phyloP scores from a whole-genome alignment of 1,140 invertebrate species.

The Trachymyrmex septentrionalis region DNA sequence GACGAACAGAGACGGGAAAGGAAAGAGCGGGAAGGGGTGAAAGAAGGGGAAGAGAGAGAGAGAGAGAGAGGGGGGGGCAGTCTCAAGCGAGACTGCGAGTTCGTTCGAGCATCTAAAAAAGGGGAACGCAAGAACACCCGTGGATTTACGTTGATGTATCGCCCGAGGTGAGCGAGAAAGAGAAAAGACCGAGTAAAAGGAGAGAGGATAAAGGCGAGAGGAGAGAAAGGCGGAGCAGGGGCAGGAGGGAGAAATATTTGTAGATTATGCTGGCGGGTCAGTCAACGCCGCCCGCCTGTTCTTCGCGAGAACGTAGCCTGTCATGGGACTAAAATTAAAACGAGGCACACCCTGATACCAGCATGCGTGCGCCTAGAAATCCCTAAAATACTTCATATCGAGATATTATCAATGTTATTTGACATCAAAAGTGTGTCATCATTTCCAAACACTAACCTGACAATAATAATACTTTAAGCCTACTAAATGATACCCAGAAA shows the following conservation, averaged over 20 bases:
- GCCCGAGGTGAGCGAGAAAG: conserved; percentile 61
- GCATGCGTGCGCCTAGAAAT: conserved; percentile 24
- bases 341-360: conserved; percentile 73
- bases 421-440: neutral
- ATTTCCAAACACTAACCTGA: neutral
- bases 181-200: conserved; percentile 37
- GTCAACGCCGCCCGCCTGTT: conserved; percentile 81
- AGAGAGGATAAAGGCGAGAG: conserved; percentile 8
- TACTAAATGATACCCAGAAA: neutral
- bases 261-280: conserved; percentile 82
- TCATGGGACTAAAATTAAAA: conserved; percentile 85
- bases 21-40: neutral
- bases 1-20: neutral
- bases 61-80: too few species aligned
- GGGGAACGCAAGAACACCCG: conserved; percentile 67
- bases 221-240: conserved; percentile 17
- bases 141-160: conserved; percentile 81
- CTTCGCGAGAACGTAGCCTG: conserved; percentile 71
- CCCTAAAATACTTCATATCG: neutral
- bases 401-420: neutral
- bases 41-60: conserved; percentile 16
- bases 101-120: conserved; percentile 54
- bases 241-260: conserved; percentile 79
- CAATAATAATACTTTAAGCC: neutral
- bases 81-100: conserved; percentile 61